Base-by-base conservation (phyloP, 2,888 invertebrate species). In the Strigamia maritima region DNA sequence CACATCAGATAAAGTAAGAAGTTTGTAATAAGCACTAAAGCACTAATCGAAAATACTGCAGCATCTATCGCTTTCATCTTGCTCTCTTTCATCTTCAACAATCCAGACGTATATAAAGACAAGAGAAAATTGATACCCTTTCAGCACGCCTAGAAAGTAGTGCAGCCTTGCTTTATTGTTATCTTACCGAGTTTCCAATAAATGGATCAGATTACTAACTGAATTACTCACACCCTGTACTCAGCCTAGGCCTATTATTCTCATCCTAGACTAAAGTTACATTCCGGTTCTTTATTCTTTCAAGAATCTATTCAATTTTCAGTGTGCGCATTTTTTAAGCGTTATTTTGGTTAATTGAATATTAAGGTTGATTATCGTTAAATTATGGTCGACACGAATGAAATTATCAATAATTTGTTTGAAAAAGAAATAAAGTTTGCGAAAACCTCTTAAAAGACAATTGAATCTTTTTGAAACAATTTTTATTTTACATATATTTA, bases 21-120 rank as follows among this genome's bases (percentile, higher is more conserved):
- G 70, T 70, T 70, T 70, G 70, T 70, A 70, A 70, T 70, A 70
- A 70, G 70, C 70, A 70, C 70, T 70, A 26, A 70, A 70, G 70
- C 70, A 70, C 70, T 70, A 26, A 70, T 70, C 70, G 70, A 28
- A 70, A 70, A 26, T 26, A 70, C 70, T 70, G 16, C 28, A 16
- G 70, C 28, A 70, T 28, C 70, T 70, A 26, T 28, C n/a, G 24
- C n/a, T 22, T 24, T 16, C 38, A 6, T 38, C 38, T 44, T 16
- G 44, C 44, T 54, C 54, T 8, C 54, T 35, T 35, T 54, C 54
- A 19, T 54, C 54, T 70, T 26, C 70, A 70, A 12, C 70, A 26
- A 35, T 70, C 70, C 12, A 70, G 12, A 70, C 70, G 14, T 26
- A 28, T 24, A 26, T 28, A 28, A 28, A 26, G 70, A 70, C 70